Percentiles rank a stretch among this genome's conserved stretches.
Conservation (phyloP, 2,113 vertebrate genomes). For the Porphyrio hochstetteri region DNA sequence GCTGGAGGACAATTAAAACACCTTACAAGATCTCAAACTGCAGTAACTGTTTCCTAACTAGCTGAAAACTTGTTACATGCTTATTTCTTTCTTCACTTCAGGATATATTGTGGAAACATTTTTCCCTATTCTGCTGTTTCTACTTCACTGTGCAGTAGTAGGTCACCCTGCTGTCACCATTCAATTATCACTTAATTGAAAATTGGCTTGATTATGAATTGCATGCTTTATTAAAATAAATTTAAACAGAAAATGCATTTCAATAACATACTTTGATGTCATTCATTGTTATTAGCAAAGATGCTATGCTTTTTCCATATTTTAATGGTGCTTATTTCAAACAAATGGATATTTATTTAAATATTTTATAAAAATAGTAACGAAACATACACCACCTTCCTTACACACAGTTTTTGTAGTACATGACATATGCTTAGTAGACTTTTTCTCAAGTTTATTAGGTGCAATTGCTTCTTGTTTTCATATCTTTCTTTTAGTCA, state of each 20-base stretch:
- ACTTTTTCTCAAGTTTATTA: background rate
- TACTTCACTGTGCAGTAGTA: background rate
- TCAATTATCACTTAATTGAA: slow-evolving; percentile 45
- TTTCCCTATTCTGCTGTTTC: background rate
- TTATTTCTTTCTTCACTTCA: background rate
- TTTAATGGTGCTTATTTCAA: slow-evolving; percentile 6
- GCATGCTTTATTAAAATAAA: slow-evolving; percentile 23
- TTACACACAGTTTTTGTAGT: background rate
- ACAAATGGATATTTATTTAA: background rate
- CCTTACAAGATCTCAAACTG: background rate
- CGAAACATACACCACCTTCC: background rate
- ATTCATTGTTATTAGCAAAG: background rate
- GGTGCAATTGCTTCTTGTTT: background rate
- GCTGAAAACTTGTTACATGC: background rate
- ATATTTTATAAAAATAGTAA: background rate
- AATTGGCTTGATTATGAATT: slow-evolving; percentile 43
- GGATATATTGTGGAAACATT: background rate
- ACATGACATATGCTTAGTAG: background rate
- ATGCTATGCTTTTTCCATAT: background rate
- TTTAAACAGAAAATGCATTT: slow-evolving; percentile 18
- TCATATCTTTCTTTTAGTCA: background rate
- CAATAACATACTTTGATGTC: slow-evolving; percentile 3
- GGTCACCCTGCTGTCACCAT: background rate
- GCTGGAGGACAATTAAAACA: background rate
- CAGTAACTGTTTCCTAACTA: background rate